Conservation (phyloP, 2,113 vertebrate species). For the Aplodontia rufa region DNA sequence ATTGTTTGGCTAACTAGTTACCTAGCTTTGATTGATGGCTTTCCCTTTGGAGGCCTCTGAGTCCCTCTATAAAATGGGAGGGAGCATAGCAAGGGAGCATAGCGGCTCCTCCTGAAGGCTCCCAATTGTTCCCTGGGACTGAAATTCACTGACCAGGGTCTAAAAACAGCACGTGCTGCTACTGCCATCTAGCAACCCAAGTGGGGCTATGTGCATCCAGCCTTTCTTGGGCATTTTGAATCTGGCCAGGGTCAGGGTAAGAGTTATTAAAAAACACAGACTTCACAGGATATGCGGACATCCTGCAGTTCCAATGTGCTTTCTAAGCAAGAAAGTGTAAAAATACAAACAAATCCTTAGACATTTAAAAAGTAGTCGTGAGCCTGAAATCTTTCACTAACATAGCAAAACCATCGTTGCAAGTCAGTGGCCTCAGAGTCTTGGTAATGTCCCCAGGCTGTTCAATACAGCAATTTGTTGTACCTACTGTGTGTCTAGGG, state of each 20-base stretch:
- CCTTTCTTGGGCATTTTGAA: neutral
- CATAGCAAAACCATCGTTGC: neutral
- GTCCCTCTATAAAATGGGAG: neutral
- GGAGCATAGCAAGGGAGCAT: too few relatives aligned
- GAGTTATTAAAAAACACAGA: neutral
- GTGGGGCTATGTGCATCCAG: too few relatives aligned
- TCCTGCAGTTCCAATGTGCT: neutral
- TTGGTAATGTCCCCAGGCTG: neutral
- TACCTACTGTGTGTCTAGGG: neutral
- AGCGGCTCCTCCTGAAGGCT: neutral
- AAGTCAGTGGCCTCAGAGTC: neutral
- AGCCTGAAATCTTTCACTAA: neutral
- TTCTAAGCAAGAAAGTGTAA: neutral
- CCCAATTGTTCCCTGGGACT: neutral
- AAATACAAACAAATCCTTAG: neutral
- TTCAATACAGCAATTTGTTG: neutral
- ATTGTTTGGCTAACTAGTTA: neutral
- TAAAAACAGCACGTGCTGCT: neutral
- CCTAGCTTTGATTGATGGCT: neutral
- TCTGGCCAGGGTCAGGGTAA: neutral
- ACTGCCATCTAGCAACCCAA: slow-evolving; percentile 65
- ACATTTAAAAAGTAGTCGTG: neutral
- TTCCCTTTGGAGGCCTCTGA: neutral
- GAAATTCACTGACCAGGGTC: neutral
- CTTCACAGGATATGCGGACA: neutral